Evolutionary conservation across 2,113 vertebrate species (phyloP), one percentile per base, ranked within the genome.

Genomic region (Zapornia atra): DNA sequence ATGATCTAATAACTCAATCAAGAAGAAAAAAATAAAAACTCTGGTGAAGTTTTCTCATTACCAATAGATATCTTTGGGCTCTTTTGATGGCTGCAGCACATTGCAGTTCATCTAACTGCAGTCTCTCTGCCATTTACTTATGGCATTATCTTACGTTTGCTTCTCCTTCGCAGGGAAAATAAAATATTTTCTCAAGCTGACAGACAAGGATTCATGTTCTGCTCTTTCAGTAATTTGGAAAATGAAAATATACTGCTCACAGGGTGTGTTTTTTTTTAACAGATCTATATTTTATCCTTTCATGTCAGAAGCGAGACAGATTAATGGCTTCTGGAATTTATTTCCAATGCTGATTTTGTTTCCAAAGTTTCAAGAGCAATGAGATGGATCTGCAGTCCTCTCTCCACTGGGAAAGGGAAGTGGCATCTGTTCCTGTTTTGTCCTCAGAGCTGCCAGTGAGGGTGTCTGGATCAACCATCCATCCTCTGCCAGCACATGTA

Each of bases 301-400:
- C 65, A 31, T 94, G 91, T 94, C 96, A 97, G 81, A 94, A 85
- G 80, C 5, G 16, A 95, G 96, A 94, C 94, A 96, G 96, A 96
- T 94, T 94, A 96, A 97, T 96, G 92, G 92, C 73, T 96, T 87
- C 94, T 96, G 91, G 92, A 94, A 96, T 96, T 94, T 96, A 92
- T 96, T 96, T 96, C 88, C 86, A 94, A 76, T 63, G 88, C 83
- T 95, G 90, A 94, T 92, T 94, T 95, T 91, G 69, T 79, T 93
- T 95, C 90, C 96, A 96, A 93, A 96, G 86, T 96, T 97, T 93
- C 8, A 9, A 93, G 57, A 95, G 53, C 7, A 4, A 82, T 0
- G 3, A 95, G 92, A 88, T 18, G 2, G 73, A 94, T 96, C 82
- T 86, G 53, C 65, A 84, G 86, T 71, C 83, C 61, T 78, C 56